Evolutionary conservation across 2,888 invertebrate species (phyloP).

Genomic region (Oxytorus armatus): DNA sequence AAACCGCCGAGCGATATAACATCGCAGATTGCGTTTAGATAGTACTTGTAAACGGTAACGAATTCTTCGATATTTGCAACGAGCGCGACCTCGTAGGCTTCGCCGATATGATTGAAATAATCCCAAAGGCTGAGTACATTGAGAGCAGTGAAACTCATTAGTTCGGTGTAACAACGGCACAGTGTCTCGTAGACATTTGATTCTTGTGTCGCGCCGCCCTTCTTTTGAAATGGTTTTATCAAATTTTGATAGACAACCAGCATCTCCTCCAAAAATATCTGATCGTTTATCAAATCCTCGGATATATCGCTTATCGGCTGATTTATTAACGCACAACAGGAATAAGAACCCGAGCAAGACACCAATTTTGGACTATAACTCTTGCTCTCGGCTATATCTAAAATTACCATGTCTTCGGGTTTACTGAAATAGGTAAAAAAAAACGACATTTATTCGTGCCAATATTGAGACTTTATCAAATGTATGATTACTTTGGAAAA

Average conservation of each 20-base stretch:
- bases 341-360: constrained; percentile 80
- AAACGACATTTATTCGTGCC: neutral
- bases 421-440: constrained; percentile 69
- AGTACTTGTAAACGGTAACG: constrained; percentile 89
- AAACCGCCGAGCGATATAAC: constrained; percentile 90
- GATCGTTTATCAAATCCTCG: constrained; percentile 87
- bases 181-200: constrained; percentile 88
- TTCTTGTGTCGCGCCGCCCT: constrained; percentile 86
- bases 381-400: constrained; percentile 70
- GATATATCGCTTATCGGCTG: constrained; percentile 75
- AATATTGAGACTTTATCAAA: too few species aligned
- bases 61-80: constrained; percentile 90
- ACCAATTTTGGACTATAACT: constrained; percentile 73
- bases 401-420: constrained; percentile 73
- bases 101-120: constrained; percentile 88
- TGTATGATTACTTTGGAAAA: too few species aligned
- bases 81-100: constrained; percentile 88
- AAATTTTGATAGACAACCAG: constrained; percentile 87
- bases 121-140: constrained; percentile 90
- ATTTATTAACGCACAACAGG: constrained; percentile 80
- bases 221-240: constrained; percentile 88
- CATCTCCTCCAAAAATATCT: constrained; percentile 90
- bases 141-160: constrained; percentile 89
- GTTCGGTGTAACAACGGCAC: constrained; percentile 89
- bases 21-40: constrained; percentile 90